Evolutionary conservation across 2,113 vertebrate genomes (phyloP).

Genomic region (Chroicocephalus ridibundus): DNA sequence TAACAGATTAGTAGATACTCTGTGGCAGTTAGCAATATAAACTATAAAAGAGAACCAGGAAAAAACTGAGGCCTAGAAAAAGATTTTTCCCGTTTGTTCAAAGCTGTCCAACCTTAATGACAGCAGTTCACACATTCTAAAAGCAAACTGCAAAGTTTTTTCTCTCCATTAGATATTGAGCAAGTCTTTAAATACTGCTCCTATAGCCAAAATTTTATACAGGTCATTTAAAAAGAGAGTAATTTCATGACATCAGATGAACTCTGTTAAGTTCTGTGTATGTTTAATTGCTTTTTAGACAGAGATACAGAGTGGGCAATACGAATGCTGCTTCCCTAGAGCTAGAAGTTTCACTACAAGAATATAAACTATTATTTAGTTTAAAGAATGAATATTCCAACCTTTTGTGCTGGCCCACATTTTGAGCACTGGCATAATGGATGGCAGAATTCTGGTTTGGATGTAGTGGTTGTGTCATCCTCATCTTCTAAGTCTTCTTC

Average conservation of each 20-base stretch:
- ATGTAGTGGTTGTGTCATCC: conserved; percentile 40
- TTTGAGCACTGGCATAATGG: conserved; percentile 91
- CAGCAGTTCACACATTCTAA: background rate
- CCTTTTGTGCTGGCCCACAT: conserved; percentile 91
- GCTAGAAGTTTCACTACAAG: background rate
- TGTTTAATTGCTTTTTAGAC: background rate
- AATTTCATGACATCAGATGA: background rate
- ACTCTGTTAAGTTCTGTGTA: background rate
- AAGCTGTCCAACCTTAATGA: background rate
- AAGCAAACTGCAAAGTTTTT: background rate
- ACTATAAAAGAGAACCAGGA: background rate
- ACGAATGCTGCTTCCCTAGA: background rate
- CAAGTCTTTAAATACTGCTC: background rate
- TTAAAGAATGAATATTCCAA: conserved; percentile 44
- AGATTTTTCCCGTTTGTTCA: background rate
- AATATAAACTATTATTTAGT: background rate
- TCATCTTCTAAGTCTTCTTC: conserved; percentile 86
- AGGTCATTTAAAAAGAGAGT: background rate
- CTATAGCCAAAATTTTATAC: background rate
- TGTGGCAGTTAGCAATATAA: background rate
- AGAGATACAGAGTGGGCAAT: background rate
- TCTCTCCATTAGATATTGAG: background rate
- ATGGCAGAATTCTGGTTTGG: conserved; percentile 83
- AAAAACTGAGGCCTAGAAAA: background rate
- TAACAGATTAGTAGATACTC: background rate